Evolutionary conservation across 2,113 vertebrate genomes (phyloP), one percentile per base, ranked within the genome.

Genomic region (Peucedramus taeniatus): DNA sequence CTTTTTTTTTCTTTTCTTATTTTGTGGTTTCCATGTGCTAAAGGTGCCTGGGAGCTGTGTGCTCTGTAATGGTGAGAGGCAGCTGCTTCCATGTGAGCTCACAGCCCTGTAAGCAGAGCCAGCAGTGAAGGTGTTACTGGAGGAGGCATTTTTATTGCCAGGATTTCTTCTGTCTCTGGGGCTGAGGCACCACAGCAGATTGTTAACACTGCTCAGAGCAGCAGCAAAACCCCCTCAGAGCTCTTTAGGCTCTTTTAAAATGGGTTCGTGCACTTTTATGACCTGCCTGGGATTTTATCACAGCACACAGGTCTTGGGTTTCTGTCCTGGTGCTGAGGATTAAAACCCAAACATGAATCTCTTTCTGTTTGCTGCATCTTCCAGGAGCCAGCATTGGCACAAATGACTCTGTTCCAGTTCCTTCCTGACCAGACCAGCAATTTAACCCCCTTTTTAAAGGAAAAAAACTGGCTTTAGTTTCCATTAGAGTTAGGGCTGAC

Each of bases 21-120:
- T 93, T 44, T 96, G 84, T 90, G 89, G 95, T 96, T 96, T 93
- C 64, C 47, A 39, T 76, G 78, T 66, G 65, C 47, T 88, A 26
- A 51, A 89, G n/a, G 15, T 53, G 65, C 65, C 86, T 78, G 78
- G 79, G 74, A 90, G 87, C 54, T 11, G 90, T 63, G 71, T 54
- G 70, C 78, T 76, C 57, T 93, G 63, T 39, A 8, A 54, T 22
- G 57, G 80, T 53, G 77, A 84, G 89, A 81, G 85, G 74, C 91
- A 94, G 94, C 91, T 91, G 84, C 91, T 69, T 35, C 11, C 74
- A 24, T 85, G 87, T 35, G 84, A 90, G 83, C 84, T 91, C 95
- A 13, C 56, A 94, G 72, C 53, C 57, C 69, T 5, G 10, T 14
- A 2, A 54, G 84, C 87, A 82, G 47, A 30, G 78, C 81, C 91